Base-by-base conservation (phyloP, 1,140 invertebrate genomes). In the Philotrypesis tridentata region DNA sequence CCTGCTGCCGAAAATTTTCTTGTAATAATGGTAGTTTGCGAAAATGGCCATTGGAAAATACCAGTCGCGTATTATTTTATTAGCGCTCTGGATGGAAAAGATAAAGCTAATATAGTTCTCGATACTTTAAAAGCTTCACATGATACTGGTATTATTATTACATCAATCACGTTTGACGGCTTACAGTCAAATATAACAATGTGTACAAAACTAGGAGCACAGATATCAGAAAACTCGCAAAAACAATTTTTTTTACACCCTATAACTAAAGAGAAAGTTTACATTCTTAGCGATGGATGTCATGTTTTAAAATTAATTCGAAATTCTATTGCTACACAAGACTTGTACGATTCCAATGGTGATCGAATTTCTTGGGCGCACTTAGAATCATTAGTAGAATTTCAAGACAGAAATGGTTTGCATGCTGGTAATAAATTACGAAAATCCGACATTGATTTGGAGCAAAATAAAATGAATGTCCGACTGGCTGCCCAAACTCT, bases 401-500 rank as follows among this genome's bases (percentile, higher is more conserved):
- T 86, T 60, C 88, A 90, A 85, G 71, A 86, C 65, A 70, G 27
- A 29, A 63, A 89, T 63, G 86, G 85, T 23, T 82, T 90, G 17
- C 81, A 86, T 77, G 55, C 83, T 68, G 86, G 65, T 0, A 89
- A 84, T 71, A 90, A 89, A 83, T 25, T 90, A 37, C 85, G 65
- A 37, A 83, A 71, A 27, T 48, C 73, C n/a, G n/a, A 23, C 89
- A 67, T 91, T 29, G 67, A 85, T 77, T 89, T 79, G 77, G n/a
- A 80, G 9, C 83, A 86, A 60, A 77, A 88, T 33, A 89, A 88
- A 87, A 89, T 89, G 84, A 88, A 89, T 77, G 86, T 89, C 12
- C 86, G 87, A 77, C 71, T 90, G 65, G 87, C 85, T 31, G 82
- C 84, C 21, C 87, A 90, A 86, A 76, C 85, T 31, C 79, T 90